Base-by-base conservation (phyloP, 2,888 invertebrate species). In the Eurytoma adleriae region DNA sequence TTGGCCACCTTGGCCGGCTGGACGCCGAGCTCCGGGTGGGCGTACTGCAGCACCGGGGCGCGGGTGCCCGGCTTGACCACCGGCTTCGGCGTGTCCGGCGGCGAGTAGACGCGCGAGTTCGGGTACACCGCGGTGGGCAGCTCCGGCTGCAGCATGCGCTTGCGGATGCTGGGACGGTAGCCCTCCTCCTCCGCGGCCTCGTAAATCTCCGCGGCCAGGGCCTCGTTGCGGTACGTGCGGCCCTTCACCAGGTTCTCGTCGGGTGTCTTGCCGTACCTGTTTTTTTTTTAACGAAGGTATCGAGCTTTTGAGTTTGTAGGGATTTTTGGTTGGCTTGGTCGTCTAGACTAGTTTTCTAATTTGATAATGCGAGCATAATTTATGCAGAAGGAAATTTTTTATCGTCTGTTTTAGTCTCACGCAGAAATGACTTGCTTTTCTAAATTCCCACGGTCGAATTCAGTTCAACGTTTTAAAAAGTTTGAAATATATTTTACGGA, bases 21-120 rank as follows among this genome's bases (percentile, higher is more conserved):
- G 0, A 95, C 94, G 16, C 96, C 96, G 5, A 96, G 90, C 85
- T 96, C 96, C 0, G 96, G 96, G 88, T 96, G 96, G 0, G 96
- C 96, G 86, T 96, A 96, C 86, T 96, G 95, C 0, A 96, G 91
- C 3, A 96, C 95, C 0, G 96, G 96, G 30, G 95, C 94, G 59
- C 96, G 91, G 0, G 94, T 94, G 50, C 95, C 94, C 84, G 95
- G 94, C 81, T 94, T 95, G 82, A 95, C 93, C 10, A 93, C 93
- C 0, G 93, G 91, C 84, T 93, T 93, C 1, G 93, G 67, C 83
- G 92, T 93, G 79, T 93, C 93, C 0, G 94, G 92, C 0, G 93
- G 93, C 0, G 94, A 92, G 86, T 95, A 95, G 86, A 94, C 89
- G 16, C 92, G 91, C 0, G 95, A 95, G 83, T 93, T 93, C 0